Evolutionary conservation across 2,797 vertebrate genomes (phyloP).

Genomic region (Acridotheres tristis): DNA sequence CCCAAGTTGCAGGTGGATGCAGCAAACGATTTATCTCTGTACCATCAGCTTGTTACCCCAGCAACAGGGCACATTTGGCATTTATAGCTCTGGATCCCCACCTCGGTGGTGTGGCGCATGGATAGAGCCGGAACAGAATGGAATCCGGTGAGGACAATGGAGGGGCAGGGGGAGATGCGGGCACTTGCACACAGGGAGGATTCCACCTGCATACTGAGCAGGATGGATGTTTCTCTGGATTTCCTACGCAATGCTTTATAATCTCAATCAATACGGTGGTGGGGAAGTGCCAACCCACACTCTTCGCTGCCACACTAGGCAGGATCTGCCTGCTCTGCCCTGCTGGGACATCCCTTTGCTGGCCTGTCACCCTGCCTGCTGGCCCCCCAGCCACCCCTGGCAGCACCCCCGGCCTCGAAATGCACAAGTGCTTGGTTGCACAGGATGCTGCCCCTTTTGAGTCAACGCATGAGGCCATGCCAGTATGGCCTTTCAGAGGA

Average conservation of each 20-base stretch:
- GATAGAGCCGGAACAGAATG: background rate
- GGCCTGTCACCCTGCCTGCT: background rate
- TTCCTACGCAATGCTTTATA: conserved; percentile 21
- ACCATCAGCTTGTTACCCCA: conserved; percentile 53
- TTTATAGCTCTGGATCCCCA: background rate
- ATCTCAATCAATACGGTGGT: background rate
- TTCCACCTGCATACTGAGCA: conserved; percentile 28
- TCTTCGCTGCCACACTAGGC: background rate
- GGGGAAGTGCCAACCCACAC: background rate
- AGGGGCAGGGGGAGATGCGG: background rate
- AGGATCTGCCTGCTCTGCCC: background rate
- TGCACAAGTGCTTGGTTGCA: background rate
- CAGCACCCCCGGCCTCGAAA: background rate
- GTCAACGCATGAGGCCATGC: background rate
- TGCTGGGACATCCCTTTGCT: background rate
- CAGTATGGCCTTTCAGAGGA: background rate
- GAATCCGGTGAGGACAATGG: background rate
- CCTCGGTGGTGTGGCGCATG: background rate
- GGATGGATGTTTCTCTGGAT: background rate
- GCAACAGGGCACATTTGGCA: conserved; percentile 50
- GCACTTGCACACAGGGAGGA: background rate
- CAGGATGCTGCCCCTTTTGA: background rate
- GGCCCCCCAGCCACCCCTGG: background rate
- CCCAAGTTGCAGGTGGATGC: conserved; percentile 54
- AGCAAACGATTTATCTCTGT: conserved; percentile 32